phyloP scores from a whole-genome alignment of 2,797 vertebrate genomes.

The Acanthurus lineatus region DNA sequence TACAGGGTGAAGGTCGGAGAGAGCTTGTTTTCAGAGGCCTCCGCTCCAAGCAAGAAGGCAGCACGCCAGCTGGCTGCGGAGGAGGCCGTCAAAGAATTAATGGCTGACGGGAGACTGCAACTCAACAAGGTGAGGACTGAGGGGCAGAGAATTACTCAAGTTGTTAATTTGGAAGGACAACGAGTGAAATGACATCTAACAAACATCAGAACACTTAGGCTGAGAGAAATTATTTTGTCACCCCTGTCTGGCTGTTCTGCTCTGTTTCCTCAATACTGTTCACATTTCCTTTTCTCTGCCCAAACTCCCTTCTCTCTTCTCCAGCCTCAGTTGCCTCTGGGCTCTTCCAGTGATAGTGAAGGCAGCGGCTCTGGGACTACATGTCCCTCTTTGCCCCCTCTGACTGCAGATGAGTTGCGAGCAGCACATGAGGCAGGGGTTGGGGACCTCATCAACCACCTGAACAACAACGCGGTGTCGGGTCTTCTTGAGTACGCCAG shows the following conservation, averaged over 20 bases:
- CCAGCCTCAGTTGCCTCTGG: constrained; percentile 80
- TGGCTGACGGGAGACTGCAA: constrained; percentile 86
- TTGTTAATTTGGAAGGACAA: neutral
- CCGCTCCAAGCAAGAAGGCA: constrained; percentile 96
- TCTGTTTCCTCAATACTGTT: neutral
- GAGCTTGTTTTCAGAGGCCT: constrained; percentile 89
- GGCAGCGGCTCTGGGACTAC: constrained; percentile 62
- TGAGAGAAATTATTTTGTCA: constrained; percentile 15
- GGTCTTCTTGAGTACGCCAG: constrained; percentile 96
- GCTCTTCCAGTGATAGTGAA: constrained; percentile 74
- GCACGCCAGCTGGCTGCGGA: constrained; percentile 96
- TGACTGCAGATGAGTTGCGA: constrained; percentile 85
- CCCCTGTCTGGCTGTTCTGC: neutral
- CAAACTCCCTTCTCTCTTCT: constrained; percentile 15
- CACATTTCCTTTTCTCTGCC: neutral
- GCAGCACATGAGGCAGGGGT: constrained; percentile 88
- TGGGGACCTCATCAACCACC: constrained; percentile 94
- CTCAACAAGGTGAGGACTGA: constrained; percentile 85
- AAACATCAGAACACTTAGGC: neutral
- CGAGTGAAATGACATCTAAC: neutral
- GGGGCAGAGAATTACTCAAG: neutral
- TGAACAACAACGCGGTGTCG: constrained; percentile 95
- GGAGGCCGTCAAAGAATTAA: constrained; percentile 92
- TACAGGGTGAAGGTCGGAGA: constrained; percentile 94
- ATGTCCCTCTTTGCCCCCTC: constrained; percentile 81